phyloP scores from a whole-genome alignment of 2,888 invertebrate genomes.

The Napeogenes inachia region DNA sequence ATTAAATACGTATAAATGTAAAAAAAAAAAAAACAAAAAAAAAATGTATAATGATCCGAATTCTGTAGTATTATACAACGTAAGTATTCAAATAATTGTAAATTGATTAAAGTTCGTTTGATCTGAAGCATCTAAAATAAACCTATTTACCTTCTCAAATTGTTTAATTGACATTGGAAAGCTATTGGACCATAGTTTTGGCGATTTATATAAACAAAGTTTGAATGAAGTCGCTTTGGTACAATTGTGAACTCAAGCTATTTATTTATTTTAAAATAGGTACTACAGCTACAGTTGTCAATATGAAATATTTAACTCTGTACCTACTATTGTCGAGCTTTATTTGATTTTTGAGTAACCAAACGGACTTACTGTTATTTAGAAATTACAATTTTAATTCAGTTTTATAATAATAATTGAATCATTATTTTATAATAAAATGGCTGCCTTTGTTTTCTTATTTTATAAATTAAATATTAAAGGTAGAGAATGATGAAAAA shows the following conservation, averaged over 20 bases:
- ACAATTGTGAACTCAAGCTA: conserved; percentile 10
- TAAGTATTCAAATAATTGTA: no score
- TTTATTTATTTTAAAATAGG: not conserved
- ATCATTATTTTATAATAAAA: not conserved
- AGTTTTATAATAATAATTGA: not conserved
- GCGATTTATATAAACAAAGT: conserved; percentile 55
- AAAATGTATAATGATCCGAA: no score
- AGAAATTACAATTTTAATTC: not conserved
- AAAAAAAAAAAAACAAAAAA: no score
- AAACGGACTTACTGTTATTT: not conserved
- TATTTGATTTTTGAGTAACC: no score
- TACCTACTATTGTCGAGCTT: no score
- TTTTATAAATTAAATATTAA: not conserved
- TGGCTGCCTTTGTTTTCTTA: not conserved
- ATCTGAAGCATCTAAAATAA: no score
- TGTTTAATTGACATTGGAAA: conserved; percentile 42
- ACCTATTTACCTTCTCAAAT: no score
- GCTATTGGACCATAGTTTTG: conserved; percentile 58
- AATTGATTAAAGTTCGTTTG: no score
- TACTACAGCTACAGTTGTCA: not conserved
- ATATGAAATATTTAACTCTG: no score
- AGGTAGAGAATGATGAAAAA: conserved; percentile 3
- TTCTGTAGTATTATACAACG: no score
- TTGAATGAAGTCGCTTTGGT: conserved; percentile 42
- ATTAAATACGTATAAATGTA: no score